Evolutionary conservation across 2,888 invertebrate genomes (phyloP).

Genomic region (Cephus nigrinus): DNA sequence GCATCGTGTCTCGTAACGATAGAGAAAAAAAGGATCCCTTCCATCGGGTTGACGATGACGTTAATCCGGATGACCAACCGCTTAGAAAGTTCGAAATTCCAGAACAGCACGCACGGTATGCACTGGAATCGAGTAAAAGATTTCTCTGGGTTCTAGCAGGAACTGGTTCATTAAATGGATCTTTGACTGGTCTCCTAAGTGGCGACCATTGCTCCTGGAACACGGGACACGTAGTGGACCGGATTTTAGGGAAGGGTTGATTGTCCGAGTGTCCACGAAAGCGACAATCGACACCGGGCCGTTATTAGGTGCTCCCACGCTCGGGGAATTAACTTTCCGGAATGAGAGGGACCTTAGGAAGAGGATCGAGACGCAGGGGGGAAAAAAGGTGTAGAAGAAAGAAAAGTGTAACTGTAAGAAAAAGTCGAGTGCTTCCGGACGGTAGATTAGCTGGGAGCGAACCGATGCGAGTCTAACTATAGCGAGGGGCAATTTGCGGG

Average conservation of each 20-base stretch:
- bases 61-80: background rate
- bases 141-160: background rate
- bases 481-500: slow-evolving; percentile 50
- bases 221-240: background rate
- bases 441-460: slow-evolving; percentile 10
- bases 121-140: background rate
- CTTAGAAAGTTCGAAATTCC: background rate
- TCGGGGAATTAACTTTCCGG: background rate
- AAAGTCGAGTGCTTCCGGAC: slow-evolving; percentile 21
- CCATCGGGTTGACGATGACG: background rate
- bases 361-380: background rate
- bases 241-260: background rate
- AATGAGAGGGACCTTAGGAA: background rate
- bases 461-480: slow-evolving; percentile 21
- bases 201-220: background rate
- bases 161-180: background rate
- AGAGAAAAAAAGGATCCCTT: background rate
- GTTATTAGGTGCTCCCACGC: background rate
- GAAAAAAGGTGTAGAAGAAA: background rate
- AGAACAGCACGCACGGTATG: background rate
- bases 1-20: background rate
- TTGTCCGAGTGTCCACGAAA: background rate
- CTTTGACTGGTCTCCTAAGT: background rate
- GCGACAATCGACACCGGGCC: background rate
- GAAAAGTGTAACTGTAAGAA: background rate